Evolutionary conservation across 2,113 vertebrate genomes (phyloP).

Genomic region (Gallinago undulata): DNA sequence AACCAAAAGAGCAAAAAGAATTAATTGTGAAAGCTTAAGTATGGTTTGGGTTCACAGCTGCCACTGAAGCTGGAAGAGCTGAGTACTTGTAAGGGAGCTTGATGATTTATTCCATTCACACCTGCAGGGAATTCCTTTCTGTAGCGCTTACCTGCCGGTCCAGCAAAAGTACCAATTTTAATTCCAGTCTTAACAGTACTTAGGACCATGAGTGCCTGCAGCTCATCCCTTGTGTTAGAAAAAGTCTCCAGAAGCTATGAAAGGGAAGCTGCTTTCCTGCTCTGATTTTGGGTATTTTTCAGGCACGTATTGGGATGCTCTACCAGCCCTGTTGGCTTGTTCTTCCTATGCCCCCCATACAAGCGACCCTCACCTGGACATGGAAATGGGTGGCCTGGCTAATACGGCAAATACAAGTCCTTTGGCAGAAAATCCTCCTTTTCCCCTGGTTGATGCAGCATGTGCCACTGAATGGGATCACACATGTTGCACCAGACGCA

Average conservation of each 20-base stretch:
- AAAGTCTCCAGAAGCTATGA: background rate
- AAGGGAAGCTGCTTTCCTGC: background rate
- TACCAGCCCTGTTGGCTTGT: background rate
- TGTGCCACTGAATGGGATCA: background rate
- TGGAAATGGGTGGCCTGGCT: background rate
- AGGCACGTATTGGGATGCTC: background rate
- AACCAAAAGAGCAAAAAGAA: background rate
- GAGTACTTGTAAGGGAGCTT: background rate
- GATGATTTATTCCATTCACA: conserved; percentile 30
- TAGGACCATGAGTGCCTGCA: background rate
- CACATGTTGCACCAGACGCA: background rate
- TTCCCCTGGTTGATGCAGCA: background rate
- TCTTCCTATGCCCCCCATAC: fast-evolving
- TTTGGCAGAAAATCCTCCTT: background rate
- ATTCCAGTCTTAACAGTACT: background rate
- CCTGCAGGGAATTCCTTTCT: conserved; percentile 16
- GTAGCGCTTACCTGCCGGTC: background rate
- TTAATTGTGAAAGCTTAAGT: background rate
- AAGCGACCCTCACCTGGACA: background rate
- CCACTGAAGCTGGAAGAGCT: background rate
- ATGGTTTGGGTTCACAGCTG: background rate
- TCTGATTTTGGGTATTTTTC: background rate
- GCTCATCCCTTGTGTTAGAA: background rate
- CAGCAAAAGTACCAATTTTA: background rate
- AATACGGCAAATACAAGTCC: background rate